Evolutionary conservation across 2,797 vertebrate genomes (phyloP).

Genomic region (Propithecus perrieri): DNA sequence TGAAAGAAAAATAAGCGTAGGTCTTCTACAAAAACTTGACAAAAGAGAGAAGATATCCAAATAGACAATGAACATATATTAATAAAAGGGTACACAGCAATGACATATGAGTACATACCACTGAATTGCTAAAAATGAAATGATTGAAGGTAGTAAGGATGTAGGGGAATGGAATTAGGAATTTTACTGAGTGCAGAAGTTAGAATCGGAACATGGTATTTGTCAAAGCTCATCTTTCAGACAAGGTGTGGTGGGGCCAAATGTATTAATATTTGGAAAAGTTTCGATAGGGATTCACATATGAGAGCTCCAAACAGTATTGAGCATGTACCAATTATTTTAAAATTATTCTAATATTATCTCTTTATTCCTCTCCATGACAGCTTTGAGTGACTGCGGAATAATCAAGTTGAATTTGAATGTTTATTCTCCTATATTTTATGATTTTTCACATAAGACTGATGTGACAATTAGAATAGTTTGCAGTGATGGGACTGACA

Average conservation of each 20-base stretch:
- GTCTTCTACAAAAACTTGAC: neutral
- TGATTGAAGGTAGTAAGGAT: neutral
- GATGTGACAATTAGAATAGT: neutral
- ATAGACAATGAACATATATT: neutral
- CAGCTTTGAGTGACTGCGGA: neutral
- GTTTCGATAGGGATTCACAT: neutral
- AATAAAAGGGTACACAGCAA: neutral
- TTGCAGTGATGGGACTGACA: neutral
- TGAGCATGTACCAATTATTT: neutral
- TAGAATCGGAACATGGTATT: neutral
- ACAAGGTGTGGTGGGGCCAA: neutral
- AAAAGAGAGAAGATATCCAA: neutral
- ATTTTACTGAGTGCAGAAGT: neutral
- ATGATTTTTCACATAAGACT: neutral
- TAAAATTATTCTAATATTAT: neutral
- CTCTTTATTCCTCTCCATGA: neutral
- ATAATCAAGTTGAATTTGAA: conserved; percentile 22
- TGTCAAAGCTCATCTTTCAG: neutral
- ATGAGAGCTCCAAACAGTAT: neutral
- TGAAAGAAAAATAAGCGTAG: neutral
- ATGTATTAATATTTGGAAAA: neutral
- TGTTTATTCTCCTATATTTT: neutral
- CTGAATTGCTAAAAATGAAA: neutral
- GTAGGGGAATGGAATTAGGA: neutral
- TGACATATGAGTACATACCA: neutral